A percentile compares a stretch with the other conserved stretches of the same genome.
Conservation (phyloP, 2,113 vertebrate species). For the Percina caprodes region DNA sequence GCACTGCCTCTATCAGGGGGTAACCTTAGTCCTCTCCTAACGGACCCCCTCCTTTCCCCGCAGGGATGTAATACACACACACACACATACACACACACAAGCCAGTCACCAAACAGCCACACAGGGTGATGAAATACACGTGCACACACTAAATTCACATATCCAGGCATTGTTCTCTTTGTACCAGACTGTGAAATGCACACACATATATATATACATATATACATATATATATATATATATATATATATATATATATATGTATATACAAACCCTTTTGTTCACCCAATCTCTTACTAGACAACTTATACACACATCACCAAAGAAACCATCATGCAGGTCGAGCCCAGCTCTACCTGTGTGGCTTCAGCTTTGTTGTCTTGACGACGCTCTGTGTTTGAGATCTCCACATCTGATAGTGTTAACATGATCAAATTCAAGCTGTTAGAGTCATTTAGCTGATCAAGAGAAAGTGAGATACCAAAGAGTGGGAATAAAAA, state of each 20-base stretch:
- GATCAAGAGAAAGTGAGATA: slow-evolving; percentile 5
- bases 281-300: slow-evolving; percentile 14
- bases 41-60: slow-evolving; percentile 82
- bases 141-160: slow-evolving; percentile 46
- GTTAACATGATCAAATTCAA: slow-evolving; percentile 69
- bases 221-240: no score
- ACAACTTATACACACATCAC: slow-evolving; percentile 53
- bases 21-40: slow-evolving; percentile 89
- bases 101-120: slow-evolving; percentile 67
- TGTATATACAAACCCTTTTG: slow-evolving; percentile 56
- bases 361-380: slow-evolving; percentile 75
- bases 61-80: slow-evolving; percentile 85
- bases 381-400: slow-evolving; percentile 63
- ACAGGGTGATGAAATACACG: slow-evolving; percentile 73
- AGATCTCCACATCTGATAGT: slow-evolving; percentile 75
- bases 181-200: slow-evolving; percentile 32
- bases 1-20: slow-evolving; percentile 86
- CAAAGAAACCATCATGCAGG: slow-evolving; percentile 62
- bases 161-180: slow-evolving; percentile 53
- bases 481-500: neutral
- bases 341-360: slow-evolving; percentile 63
- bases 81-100: slow-evolving; percentile 32
- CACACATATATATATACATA: slow-evolving; percentile 71
- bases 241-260: slow-evolving; percentile 72
- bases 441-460: slow-evolving; percentile 47